Evolutionary conservation across 2,888 invertebrate genomes (phyloP).

Genomic region (Hydrotaea cyrtoneurina): DNA sequence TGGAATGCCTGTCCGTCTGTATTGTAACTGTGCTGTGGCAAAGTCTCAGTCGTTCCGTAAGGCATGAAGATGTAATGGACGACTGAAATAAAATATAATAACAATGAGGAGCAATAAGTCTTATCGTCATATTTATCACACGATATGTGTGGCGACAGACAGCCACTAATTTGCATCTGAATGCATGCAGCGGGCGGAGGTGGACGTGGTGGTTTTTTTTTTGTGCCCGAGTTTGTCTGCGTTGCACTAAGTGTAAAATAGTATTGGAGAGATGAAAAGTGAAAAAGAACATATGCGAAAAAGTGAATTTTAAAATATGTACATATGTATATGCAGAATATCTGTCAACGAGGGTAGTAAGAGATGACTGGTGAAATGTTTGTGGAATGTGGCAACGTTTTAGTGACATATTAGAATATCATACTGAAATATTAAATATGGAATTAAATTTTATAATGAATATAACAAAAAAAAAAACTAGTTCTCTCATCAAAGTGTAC

Average conservation of each 20-base stretch:
- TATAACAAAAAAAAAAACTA: too few relatives aligned
- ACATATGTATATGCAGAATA: too few relatives aligned
- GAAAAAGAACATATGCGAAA: not conserved
- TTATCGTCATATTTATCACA: slow-evolving; percentile 10
- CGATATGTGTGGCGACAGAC: not conserved
- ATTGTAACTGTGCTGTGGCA: not conserved
- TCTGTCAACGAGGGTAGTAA: not conserved
- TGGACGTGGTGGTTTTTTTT: not conserved
- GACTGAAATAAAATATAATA: not conserved
- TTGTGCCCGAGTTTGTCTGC: not conserved
- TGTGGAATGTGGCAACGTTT: too few relatives aligned
- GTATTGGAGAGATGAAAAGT: not conserved
- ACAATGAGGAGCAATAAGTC: not conserved
- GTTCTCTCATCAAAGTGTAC: too few relatives aligned
- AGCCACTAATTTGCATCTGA: slow-evolving; percentile 3
- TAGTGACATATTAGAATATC: too few relatives aligned
- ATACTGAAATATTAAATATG: too few relatives aligned
- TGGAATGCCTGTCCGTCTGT: not conserved
- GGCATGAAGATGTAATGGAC: not conserved
- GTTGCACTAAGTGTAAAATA: not conserved
- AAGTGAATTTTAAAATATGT: not conserved
- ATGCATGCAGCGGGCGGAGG: not conserved
- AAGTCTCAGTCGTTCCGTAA: slow-evolving; percentile 37
- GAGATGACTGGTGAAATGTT: too few relatives aligned
- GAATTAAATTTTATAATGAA: too few relatives aligned